Evolutionary conservation across 2,113 vertebrate species (phyloP), one percentile per base, ranked within the genome.

Genomic region (Acrocephalus arundinaceus): DNA sequence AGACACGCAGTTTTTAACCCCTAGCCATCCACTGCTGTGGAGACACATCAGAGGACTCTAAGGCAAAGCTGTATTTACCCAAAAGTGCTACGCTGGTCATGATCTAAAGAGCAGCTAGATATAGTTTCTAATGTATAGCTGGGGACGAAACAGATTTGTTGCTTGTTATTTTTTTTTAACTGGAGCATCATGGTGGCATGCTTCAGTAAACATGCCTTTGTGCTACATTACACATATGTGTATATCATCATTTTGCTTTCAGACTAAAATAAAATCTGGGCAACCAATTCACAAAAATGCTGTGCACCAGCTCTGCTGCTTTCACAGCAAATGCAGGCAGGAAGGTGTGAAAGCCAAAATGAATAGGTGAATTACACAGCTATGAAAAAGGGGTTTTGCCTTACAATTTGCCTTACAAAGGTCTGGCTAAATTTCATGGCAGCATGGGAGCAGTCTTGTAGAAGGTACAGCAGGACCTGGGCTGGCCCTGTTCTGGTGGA

Each of bases 161-260:
- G 89, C 67, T 75, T 83, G 19, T 49, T 86, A 28, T 79, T 71
- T 70, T 91, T 62, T 70, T 67, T 91, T 66, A 95, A 93, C 87
- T 92, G 95, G 97, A 97, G 97, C 97, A 95, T 96, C 43, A 49
- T 96, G 86, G 88, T 84, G 91, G 58, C 84, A 96, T 79, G 97
- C 97, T 96, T 97, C 97, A 95, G 88, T 95, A 97, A 98, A 97
- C 97, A 97, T 92, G 85, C 23, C 43, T 94, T 95, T 91, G 93
- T 96, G 97, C 97, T 97, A 96, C 97, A 97, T 98, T 98, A 97
- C 97, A 95, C 97, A 97, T 95, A 94, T 67, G 80, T 91, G 94
- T 73, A n/a, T 86, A 97, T 96, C 80, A 90, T 91, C 85, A 57
- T 79, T 94, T 96, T 77, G 84, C 82, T 88, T 89, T 95, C 96